A percentile compares a stretch with the other conserved stretches of the same genome.
These are phyloP conservation scores for Trachops cirrhosus DNA, from an alignment of 2,797 vertebrate species.

Conservation along the genomic window DNA sequence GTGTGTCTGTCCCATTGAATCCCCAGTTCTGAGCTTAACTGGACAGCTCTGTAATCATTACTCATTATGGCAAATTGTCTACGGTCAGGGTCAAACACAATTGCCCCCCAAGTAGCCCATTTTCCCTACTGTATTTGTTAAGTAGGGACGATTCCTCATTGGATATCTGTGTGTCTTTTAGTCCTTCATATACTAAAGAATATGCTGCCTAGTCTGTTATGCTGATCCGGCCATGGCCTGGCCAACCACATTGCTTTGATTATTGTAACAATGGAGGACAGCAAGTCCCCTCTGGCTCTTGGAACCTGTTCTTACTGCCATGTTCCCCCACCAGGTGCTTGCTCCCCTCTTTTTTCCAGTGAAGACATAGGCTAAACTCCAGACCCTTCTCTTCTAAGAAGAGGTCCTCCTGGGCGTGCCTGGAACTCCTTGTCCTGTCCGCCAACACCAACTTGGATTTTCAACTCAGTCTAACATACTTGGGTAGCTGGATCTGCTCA, in stretches of 20 bases:
- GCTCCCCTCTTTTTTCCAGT: neutral
- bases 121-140: neutral
- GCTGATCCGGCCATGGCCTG: rapidly evolving
- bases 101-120: neutral
- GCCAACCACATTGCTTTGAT: neutral
- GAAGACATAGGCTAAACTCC: neutral
- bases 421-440: neutral
- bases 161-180: neutral
- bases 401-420: neutral
- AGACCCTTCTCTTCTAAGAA: neutral
- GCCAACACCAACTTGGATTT: neutral
- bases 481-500: neutral
- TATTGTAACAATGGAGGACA: neutral
- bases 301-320: neutral
- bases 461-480: neutral
- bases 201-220: neutral
- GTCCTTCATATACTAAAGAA: neutral
- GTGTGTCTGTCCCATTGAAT: neutral
- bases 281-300: neutral
- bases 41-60: neutral
- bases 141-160: neutral
- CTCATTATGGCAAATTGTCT: neutral
- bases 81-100: neutral
- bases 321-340: neutral
- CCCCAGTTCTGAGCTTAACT: neutral